phyloP scores from a whole-genome alignment of 2,888 invertebrate species.

The Nephrotoma flavescens region DNA sequence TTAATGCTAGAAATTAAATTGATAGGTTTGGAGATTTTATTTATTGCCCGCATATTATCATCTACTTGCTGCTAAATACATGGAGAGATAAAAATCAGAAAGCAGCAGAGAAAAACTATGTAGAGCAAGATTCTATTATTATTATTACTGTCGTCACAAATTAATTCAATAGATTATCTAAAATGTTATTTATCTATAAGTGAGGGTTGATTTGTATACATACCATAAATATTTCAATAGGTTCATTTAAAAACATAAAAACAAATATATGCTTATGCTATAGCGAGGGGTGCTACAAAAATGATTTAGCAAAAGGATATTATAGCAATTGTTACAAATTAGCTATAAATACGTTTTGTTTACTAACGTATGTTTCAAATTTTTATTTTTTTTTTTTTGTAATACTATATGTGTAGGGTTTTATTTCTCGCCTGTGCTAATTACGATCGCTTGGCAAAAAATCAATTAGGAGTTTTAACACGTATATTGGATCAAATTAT shows the following conservation, averaged over 20 bases:
- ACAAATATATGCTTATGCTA: neutral
- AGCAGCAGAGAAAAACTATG: neutral
- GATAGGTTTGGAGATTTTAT: neutral
- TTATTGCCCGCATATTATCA: neutral
- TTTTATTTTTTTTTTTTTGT: neutral
- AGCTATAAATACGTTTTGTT: neutral
- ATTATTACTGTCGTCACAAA: conserved; percentile 2
- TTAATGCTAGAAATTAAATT: neutral
- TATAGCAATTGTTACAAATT: neutral
- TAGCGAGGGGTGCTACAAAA: neutral
- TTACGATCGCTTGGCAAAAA: neutral
- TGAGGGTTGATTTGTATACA: conserved; percentile 3
- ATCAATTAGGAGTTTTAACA: neutral
- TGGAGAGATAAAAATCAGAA: neutral
- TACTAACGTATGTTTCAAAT: neutral
- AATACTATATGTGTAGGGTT: neutral
- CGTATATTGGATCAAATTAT: neutral
- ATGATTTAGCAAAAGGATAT: neutral
- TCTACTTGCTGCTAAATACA: neutral
- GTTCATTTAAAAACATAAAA: neutral
- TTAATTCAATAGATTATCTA: conserved; percentile 3
- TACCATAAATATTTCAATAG: neutral
- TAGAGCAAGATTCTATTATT: neutral
- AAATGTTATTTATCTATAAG: neutral
- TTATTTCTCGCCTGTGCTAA: neutral